These are phyloP conservation scores for Catocala sponsa DNA, from an alignment of 2,888 invertebrate genomes.

Conservation along the genomic window DNA sequence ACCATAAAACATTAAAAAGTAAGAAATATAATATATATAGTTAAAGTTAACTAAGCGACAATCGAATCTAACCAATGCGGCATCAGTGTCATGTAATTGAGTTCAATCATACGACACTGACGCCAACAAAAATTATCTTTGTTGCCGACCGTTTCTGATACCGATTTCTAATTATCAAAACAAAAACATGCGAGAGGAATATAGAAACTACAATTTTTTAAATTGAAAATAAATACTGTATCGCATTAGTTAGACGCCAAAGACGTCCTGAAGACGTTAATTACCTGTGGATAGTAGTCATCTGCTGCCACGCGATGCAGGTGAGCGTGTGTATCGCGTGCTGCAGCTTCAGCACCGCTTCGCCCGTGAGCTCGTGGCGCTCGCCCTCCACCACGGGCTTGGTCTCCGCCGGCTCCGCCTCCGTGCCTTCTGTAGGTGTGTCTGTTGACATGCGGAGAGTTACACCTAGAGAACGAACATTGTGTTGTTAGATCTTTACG, in stretches of 20 bases:
- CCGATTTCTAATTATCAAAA: neutral
- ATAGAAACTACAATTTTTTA: too few species aligned
- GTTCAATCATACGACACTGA: too few species aligned
- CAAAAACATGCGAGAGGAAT: too few species aligned
- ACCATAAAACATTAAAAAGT: too few species aligned
- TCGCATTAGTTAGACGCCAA: neutral
- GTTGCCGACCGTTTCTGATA: too few species aligned
- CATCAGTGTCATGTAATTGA: too few species aligned
- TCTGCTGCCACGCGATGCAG: conserved; percentile 96
- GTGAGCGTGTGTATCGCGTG: conserved; percentile 96
- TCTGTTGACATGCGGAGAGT: conserved; percentile 73
- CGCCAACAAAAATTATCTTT: too few species aligned
- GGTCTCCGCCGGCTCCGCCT: conserved; percentile 22
- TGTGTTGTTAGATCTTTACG: neutral
- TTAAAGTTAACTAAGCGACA: too few species aligned
- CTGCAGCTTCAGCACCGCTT: conserved; percentile 94
- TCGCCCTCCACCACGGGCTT: conserved; percentile 32
- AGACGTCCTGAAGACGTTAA: neutral
- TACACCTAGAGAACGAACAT: conserved; percentile 53
- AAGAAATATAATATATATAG: too few species aligned
- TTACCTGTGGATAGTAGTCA: conserved; percentile 95
- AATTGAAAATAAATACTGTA: too few species aligned
- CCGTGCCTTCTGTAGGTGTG: conserved; percentile 60
- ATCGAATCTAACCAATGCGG: too few species aligned
- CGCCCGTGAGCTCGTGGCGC: conserved; percentile 60